A percentile compares a stretch with the other conserved stretches of the same genome.
These are phyloP conservation scores for Lepidothrix coronata DNA, from an alignment of 2,113 vertebrate genomes.

Conservation along the genomic window DNA sequence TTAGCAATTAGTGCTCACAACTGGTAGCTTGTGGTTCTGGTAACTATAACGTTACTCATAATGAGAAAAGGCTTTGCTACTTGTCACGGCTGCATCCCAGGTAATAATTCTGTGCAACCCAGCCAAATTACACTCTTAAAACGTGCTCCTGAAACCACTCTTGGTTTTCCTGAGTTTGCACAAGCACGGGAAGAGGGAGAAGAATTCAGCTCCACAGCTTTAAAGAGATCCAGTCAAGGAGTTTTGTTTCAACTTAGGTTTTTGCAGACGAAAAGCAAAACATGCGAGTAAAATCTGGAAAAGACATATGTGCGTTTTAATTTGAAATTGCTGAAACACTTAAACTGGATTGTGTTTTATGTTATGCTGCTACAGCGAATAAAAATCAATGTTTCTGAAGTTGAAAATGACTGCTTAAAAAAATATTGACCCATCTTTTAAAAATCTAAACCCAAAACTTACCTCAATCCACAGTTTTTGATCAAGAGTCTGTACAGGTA, in stretches of 20 bases:
- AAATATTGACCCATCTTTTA: not conserved
- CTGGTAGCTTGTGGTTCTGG: slow-evolving; percentile 52
- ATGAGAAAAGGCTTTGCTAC: slow-evolving; percentile 56
- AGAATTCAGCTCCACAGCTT: slow-evolving; percentile 16
- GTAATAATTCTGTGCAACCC: slow-evolving; percentile 65
- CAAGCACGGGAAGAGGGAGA: not conserved
- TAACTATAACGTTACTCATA: slow-evolving; percentile 53
- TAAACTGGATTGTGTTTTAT: not conserved
- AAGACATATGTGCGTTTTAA: slow-evolving; percentile 16
- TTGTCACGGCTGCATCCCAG: slow-evolving; percentile 19
- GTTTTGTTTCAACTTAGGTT: slow-evolving; percentile 41
- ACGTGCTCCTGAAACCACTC: not conserved
- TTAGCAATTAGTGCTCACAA: slow-evolving; percentile 61
- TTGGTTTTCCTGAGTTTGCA: slow-evolving; percentile 6
- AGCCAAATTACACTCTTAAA: slow-evolving; percentile 42
- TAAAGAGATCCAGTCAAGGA: slow-evolving; percentile 45
- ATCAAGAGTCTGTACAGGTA: slow-evolving; percentile 84
- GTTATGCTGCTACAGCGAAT: not conserved
- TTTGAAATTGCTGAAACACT: not conserved
- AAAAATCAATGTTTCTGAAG: not conserved
- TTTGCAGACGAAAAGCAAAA: slow-evolving; percentile 4
- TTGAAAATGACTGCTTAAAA: not conserved
- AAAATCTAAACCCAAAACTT: not conserved
- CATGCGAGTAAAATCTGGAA: not conserved
- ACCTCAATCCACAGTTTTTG: slow-evolving; percentile 88